Percentiles rank a stretch among this genome's conserved stretches.
phyloP scores from a whole-genome alignment of 2,888 invertebrate genomes.

The Omphaloscelis lunosa region DNA sequence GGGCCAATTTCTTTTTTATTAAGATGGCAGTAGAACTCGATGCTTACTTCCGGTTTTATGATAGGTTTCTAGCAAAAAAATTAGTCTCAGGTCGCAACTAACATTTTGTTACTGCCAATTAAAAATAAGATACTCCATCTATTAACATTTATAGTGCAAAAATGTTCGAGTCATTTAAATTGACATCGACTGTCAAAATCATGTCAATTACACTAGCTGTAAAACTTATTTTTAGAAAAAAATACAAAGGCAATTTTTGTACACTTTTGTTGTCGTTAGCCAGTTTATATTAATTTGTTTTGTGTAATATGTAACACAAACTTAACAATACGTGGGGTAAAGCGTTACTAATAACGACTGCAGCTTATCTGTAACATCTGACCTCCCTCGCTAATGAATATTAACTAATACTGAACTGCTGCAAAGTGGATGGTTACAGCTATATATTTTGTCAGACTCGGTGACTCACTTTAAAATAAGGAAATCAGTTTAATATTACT shows the following conservation, averaged over 20 bases:
- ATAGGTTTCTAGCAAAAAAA: constrained; percentile 11
- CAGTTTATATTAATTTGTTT: constrained; percentile 39
- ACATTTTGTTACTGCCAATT: constrained; percentile 31
- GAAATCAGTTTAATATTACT: constrained; percentile 30
- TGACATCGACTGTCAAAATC: constrained; percentile 44
- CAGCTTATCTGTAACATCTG: constrained; percentile 83
- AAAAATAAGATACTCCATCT: constrained; percentile 44
- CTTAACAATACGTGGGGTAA: constrained; percentile 59
- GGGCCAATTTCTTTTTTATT: constrained; percentile 42
- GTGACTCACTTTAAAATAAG: constrained; percentile 80
- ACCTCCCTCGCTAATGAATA: constrained; percentile 88
- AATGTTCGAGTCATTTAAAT: constrained; percentile 12
- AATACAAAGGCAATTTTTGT: not conserved
- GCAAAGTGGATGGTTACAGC: constrained; percentile 72
- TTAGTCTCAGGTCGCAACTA: not conserved
- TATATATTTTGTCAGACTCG: constrained; percentile 75
- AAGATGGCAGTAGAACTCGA: constrained; percentile 12
- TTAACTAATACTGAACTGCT: constrained; percentile 86
- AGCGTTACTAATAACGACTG: constrained; percentile 64
- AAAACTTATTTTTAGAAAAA: constrained; percentile 11
- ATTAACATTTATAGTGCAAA: constrained; percentile 41
- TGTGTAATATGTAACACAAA: constrained; percentile 50
- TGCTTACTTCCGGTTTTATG: constrained; percentile 21
- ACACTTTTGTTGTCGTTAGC: not conserved
- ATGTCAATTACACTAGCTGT: constrained; percentile 21